Percentiles rank a stretch among this genome's conserved stretches.
Conservation (phyloP, 2,113 vertebrate genomes). For the Erpornis zantholeuca region DNA sequence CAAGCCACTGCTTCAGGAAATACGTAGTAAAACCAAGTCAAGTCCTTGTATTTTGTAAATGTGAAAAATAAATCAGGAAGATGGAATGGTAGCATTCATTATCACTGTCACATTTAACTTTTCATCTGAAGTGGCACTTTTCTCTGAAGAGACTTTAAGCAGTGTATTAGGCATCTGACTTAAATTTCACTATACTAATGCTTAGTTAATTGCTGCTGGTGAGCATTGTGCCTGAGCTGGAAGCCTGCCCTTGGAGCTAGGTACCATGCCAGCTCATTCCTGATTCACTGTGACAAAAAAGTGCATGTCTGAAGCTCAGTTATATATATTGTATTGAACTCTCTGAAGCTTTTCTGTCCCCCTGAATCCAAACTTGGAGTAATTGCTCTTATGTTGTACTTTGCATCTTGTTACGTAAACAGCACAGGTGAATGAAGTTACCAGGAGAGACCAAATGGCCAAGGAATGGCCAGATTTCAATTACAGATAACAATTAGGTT, state of each 20-base stretch:
- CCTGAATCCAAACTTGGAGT: neutral
- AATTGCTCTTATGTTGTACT: neutral
- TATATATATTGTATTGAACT: neutral
- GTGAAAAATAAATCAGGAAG: neutral
- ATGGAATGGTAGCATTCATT: neutral
- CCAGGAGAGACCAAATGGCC: neutral
- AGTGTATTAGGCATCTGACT: neutral
- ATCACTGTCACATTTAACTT: neutral
- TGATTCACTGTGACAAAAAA: neutral
- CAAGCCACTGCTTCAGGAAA: neutral
- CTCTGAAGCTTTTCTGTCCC: neutral
- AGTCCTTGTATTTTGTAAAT: neutral
- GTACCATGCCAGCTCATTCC: neutral
- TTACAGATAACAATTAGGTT: neutral
- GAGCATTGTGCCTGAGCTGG: neutral
- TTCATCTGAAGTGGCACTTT: neutral
- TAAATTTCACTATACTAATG: neutral
- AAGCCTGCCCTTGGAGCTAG: neutral
- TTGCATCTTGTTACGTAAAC: neutral
- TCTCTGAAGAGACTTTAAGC: neutral
- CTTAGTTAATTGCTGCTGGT: neutral
- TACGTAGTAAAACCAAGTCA: neutral
- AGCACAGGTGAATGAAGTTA: neutral
- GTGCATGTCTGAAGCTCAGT: neutral
- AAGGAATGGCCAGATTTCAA: neutral